Percentiles rank a stretch among this genome's conserved stretches.
Evolutionary conservation across 1,140 invertebrate species (phyloP).

Genomic region (Pseudomyrmex dendroicus): DNA sequence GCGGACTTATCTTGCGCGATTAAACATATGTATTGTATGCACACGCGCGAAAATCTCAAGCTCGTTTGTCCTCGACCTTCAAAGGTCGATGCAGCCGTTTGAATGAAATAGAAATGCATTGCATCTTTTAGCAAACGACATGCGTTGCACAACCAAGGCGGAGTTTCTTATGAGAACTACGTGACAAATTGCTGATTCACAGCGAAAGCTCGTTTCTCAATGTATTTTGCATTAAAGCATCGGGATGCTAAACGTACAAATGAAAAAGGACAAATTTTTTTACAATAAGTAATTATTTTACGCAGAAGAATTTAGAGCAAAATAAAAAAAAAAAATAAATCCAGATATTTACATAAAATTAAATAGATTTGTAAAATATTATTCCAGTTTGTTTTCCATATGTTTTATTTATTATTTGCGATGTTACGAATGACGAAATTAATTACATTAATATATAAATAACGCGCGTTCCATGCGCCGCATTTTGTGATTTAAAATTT

Average conservation of each 20-base stretch:
- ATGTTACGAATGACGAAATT: no score
- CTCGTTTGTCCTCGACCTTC: constrained; percentile 28
- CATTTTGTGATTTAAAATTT: background rate
- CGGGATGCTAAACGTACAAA: background rate
- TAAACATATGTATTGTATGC: constrained; percentile 1
- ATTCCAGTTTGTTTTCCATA: no score
- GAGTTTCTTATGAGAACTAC: constrained; percentile 14
- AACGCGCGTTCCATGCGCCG: no score
- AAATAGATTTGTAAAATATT: no score
- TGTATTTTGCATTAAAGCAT: constrained; percentile 22
- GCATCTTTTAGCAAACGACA: constrained; percentile 11
- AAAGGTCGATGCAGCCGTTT: background rate
- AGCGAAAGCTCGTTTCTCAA: background rate
- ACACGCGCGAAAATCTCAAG: constrained; percentile 1
- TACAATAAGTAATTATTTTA: background rate
- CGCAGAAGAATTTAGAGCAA: background rate
- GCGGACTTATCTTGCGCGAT: background rate
- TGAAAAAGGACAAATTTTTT: background rate
- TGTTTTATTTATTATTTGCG: no score
- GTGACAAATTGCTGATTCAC: constrained; percentile 2
- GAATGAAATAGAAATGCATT: constrained; percentile 27
- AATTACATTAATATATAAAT: no score
- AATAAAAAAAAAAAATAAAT: no score
- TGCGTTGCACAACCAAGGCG: background rate
- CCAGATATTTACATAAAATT: no score